Conservation (phyloP, 2,797 vertebrate species). For the Sebastes iracundus region DNA sequence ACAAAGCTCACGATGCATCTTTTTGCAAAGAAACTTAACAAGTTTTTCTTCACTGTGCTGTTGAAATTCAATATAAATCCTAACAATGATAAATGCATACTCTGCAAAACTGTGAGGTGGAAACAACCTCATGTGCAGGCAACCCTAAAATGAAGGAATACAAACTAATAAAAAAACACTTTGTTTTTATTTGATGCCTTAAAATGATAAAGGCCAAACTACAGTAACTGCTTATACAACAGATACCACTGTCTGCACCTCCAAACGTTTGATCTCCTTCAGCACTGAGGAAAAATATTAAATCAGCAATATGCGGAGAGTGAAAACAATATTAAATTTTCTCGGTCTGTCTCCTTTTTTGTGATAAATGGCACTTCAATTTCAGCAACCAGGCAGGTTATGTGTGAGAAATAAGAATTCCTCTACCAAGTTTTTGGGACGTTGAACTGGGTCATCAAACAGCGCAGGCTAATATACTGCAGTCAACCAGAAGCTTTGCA, state of each 20-base stretch:
- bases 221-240: conserved; percentile 11
- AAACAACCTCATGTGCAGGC: background rate
- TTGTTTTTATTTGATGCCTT: conserved; percentile 20
- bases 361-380: conserved; percentile 24
- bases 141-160: conserved; percentile 17
- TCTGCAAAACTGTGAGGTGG: background rate
- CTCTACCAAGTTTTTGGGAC: background rate
- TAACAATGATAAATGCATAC: conserved; percentile 15
- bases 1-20: background rate
- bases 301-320: conserved; percentile 34
- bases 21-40: background rate
- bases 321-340: conserved; percentile 22
- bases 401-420: conserved; percentile 16
- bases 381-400: background rate
- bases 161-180: conserved; percentile 17
- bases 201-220: conserved; percentile 23
- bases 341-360: conserved; percentile 5
- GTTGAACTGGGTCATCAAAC: conserved; percentile 29
- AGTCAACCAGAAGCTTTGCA: conserved; percentile 9
- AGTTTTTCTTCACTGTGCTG: background rate
- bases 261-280: background rate
- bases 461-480: background rate
- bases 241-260: background rate
- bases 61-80: conserved; percentile 8
- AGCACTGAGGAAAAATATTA: conserved; percentile 12